Conservation (phyloP, 2,888 invertebrate genomes). For the Anthrax anthrax region DNA sequence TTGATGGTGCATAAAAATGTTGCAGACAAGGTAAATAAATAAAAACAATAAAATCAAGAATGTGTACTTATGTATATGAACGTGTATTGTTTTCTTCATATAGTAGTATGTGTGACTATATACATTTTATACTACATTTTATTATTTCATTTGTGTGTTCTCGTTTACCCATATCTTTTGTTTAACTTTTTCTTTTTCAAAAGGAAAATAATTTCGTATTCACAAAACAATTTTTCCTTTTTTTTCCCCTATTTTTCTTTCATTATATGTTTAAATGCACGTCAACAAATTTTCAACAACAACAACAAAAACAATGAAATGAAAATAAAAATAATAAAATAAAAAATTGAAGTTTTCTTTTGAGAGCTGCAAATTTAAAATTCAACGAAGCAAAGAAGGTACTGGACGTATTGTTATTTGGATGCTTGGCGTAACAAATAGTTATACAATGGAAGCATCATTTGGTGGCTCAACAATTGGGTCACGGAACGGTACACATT, state of each 20-base stretch:
- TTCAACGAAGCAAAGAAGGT: slow-evolving; percentile 87
- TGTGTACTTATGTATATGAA: too few species aligned
- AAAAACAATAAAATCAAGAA: too few species aligned
- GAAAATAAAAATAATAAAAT: too few species aligned
- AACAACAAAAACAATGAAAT: too few species aligned
- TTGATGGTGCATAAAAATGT: slow-evolving; percentile 86
- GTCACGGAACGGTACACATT: slow-evolving; percentile 69
- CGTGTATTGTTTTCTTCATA: too few species aligned
- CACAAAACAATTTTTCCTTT: too few species aligned
- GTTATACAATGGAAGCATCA: slow-evolving; percentile 91
- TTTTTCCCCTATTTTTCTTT: not conserved
- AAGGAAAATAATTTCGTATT: too few species aligned
- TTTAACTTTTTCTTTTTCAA: too few species aligned
- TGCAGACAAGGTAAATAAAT: slow-evolving; percentile 57
- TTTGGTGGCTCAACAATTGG: slow-evolving; percentile 82
- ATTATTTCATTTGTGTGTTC: too few species aligned
- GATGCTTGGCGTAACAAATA: slow-evolving; percentile 89
- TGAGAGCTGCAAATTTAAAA: slow-evolving; percentile 85
- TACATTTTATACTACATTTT: too few species aligned
- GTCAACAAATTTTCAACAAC: not conserved
- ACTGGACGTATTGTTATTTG: slow-evolving; percentile 89
- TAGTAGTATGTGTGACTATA: too few species aligned
- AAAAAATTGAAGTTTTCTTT: slow-evolving; percentile 96
- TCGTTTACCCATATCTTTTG: too few species aligned
- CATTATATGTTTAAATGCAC: not conserved